A percentile compares a stretch with the other conserved stretches of the same genome.
phyloP scores from a whole-genome alignment of 2,113 vertebrate species.

The Neopipo cinnamomea region DNA sequence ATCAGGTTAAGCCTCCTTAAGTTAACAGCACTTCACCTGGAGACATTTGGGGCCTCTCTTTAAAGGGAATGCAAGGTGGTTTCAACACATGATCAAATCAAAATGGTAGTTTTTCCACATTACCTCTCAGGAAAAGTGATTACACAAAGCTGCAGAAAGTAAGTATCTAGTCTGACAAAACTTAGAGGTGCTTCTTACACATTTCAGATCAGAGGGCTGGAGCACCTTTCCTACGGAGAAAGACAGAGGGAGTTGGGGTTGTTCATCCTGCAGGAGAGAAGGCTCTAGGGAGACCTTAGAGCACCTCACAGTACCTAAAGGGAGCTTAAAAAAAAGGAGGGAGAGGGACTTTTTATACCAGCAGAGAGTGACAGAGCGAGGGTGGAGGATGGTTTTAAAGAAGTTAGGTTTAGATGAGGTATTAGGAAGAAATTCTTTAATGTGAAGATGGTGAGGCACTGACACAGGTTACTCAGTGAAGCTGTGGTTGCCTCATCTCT shows the following conservation, averaged over 20 bases:
- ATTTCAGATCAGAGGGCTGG: background rate
- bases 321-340: background rate
- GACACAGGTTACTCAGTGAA: background rate
- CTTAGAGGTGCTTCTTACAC: background rate
- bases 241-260: background rate
- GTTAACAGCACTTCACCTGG: background rate
- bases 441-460: background rate
- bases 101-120: background rate
- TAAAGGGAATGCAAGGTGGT: background rate
- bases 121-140: background rate
- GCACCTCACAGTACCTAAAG: background rate
- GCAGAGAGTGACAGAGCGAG: background rate
- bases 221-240: background rate
- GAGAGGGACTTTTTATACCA: background rate
- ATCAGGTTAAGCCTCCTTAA: background rate
- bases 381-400: background rate
- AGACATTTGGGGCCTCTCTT: background rate
- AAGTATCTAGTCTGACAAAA: accelerated
- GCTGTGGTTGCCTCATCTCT: background rate
- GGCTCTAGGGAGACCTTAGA: too few relatives aligned
- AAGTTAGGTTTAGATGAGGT: background rate
- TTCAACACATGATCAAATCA: background rate
- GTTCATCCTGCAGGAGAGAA: background rate
- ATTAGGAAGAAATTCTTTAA: background rate
- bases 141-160: background rate